Evolutionary conservation across 2,888 invertebrate species (phyloP), one percentile per base, ranked within the genome.

Genomic region (Phlogophora meticulosa): DNA sequence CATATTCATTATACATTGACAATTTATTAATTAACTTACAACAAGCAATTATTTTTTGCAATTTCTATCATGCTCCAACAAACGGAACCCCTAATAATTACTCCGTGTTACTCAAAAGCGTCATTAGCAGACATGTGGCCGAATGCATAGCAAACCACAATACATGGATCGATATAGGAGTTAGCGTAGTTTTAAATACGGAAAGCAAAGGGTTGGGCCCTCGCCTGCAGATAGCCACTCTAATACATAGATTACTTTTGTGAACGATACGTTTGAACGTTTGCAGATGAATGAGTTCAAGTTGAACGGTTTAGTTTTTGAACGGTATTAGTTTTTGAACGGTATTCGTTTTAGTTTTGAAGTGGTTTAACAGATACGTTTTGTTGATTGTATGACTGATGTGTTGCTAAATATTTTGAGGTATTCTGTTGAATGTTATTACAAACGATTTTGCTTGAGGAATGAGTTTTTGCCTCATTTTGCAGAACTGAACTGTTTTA

Each of bases 201-300:
- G 69, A 76, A 88, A 88, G 82, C 86, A 92, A 93, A 94, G 94
- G 94, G 94, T 93, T 91, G 87, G 74, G 73, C 88, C 90, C 92
- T 75, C 70, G 36, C 87, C 86, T 86, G 81, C 68, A 68, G 69
- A 80, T 78, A 59, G 53, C 52, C 67, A 40, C 57, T 69, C 72
- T 69, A 59, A 79, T 80, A 79, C 80, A 74, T 79, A 70, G 75
- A 80, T 86, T 83, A 80, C 73, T 83, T 84, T 81, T 73, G 75
- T 81, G 67, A 74, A 48, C 48, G 66, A 80, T 82, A 80, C 71
- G 69, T 68, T n/a, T 61, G 49, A 64, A 66, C 60, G 74, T 62
- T 69, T 51, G 63, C 11, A 48, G 62, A 61, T 78, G 73, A 80
- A 51, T 59, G 61, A n/a, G 51, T 42, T 46, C 45, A 24, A 38